A percentile compares a stretch with the other conserved stretches of the same genome.
These are phyloP conservation scores for Epsilonema sp. DNA, from an alignment of 2,888 invertebrate genomes.

Conservation along the genomic window DNA sequence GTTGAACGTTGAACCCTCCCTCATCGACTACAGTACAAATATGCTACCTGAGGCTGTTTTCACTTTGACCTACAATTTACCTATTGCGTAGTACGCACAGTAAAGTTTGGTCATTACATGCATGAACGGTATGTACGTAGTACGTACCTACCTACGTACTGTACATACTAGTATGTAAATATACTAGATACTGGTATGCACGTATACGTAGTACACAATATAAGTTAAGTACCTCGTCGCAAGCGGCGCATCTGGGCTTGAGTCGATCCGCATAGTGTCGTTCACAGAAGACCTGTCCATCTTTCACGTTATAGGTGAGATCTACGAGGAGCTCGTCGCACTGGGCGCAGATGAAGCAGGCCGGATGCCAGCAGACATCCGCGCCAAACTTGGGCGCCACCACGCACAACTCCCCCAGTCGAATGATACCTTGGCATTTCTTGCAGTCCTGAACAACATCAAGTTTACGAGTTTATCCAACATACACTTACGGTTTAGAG, in stretches of 20 bases:
- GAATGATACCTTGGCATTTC: conserved; percentile 57
- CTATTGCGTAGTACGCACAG: too few relatives aligned
- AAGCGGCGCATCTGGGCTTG: conserved; percentile 82
- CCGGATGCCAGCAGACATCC: conserved; percentile 29
- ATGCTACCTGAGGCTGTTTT: too few relatives aligned
- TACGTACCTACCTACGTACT: too few relatives aligned
- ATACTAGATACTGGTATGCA: too few relatives aligned
- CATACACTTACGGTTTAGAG: too few relatives aligned
- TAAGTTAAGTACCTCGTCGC: conserved; percentile 69
- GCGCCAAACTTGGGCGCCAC: conserved; percentile 61
- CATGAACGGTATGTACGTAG: too few relatives aligned
- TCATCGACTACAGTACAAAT: too few relatives aligned
- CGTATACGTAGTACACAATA: background rate
- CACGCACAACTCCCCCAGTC: conserved; percentile 59
- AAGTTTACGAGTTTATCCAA: too few relatives aligned
- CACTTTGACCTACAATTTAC: too few relatives aligned
- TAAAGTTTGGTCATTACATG: too few relatives aligned
- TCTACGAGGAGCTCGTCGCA: conserved; percentile 85
- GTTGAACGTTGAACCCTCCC: too few relatives aligned
- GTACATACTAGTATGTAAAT: too few relatives aligned
- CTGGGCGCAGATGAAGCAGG: conserved; percentile 63
- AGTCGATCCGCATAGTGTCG: conserved; percentile 87
- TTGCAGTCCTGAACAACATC: conserved; percentile 49
- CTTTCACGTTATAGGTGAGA: conserved; percentile 78
- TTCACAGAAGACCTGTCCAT: conserved; percentile 69